These are phyloP conservation scores for Myotis vivesi DNA, from an alignment of 2,797 vertebrate genomes.

Conservation along the genomic window DNA sequence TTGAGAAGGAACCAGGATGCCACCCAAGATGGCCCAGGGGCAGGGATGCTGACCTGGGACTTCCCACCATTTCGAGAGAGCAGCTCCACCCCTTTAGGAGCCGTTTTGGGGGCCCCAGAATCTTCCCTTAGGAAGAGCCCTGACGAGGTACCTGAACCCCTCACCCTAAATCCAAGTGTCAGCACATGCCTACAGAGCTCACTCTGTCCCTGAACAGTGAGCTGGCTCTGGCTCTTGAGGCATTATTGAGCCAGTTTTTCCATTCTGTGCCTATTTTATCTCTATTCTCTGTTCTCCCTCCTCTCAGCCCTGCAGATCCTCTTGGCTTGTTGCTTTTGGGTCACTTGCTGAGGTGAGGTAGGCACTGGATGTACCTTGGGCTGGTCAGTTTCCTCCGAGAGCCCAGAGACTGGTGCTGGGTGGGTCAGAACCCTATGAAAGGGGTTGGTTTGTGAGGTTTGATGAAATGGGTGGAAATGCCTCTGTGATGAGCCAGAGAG, in stretches of 20 bases:
- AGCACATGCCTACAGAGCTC: neutral
- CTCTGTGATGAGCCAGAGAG: neutral
- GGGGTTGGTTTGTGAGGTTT: neutral
- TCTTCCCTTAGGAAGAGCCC: constrained; percentile 4
- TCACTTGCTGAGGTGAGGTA: neutral
- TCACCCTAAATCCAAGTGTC: neutral
- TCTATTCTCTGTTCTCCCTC: neutral
- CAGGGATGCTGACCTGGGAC: neutral
- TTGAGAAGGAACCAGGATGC: constrained; percentile 20
- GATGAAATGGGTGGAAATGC: neutral
- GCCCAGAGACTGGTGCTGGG: neutral
- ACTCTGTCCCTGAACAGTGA: neutral
- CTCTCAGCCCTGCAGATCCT: neutral
- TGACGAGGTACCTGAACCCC: neutral
- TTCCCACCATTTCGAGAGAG: neutral
- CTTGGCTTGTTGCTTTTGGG: neutral
- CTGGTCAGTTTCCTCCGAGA: neutral
- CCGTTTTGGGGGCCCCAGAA: neutral
- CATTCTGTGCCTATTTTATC: neutral
- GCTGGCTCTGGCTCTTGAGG: too few species aligned
- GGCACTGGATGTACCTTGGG: neutral
- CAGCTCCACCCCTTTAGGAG: neutral
- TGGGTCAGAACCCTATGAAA: neutral
- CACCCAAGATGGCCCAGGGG: neutral
- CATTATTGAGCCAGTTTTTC: neutral